Evolutionary conservation across 2,113 vertebrate genomes (phyloP).

Genomic region (Bubo scandiacus): DNA sequence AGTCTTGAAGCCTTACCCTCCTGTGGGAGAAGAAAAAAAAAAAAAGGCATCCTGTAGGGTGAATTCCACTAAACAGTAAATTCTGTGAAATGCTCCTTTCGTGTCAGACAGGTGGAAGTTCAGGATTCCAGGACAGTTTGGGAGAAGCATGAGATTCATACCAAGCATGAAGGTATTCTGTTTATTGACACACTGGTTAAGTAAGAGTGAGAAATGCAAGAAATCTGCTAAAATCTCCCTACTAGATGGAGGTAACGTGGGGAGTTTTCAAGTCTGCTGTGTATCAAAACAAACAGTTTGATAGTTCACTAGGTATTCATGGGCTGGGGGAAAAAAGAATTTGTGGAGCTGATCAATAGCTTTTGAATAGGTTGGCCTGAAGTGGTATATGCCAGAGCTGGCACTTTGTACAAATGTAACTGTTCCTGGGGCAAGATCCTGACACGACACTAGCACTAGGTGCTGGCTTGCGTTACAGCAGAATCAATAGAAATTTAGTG

Average conservation of each 20-base stretch:
- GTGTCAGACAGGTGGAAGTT: conserved; percentile 4
- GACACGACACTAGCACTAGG: not conserved
- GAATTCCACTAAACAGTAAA: not conserved
- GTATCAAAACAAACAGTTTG: not conserved
- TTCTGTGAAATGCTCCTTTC: not conserved
- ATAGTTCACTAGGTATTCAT: not conserved
- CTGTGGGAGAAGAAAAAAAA: not conserved
- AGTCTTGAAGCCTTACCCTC: not conserved
- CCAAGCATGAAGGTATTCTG: not conserved
- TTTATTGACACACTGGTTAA: not conserved
- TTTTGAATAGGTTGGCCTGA: not conserved
- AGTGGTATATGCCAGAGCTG: not conserved
- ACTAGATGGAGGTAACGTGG: not conserved
- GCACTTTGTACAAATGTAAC: not conserved
- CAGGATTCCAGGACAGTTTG: not conserved
- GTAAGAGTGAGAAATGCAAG: not conserved
- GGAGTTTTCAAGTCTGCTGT: not conserved
- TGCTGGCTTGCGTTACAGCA: not conserved
- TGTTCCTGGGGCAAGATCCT: not conserved
- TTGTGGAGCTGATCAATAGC: not conserved
- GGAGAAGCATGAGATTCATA: not conserved
- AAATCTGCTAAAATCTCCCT: not conserved
- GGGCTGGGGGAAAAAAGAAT: not conserved
- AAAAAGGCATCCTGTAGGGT: not conserved
- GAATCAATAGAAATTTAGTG: not conserved